Conservation (phyloP, 2,888 invertebrate genomes). For the Strigamia maritima region DNA sequence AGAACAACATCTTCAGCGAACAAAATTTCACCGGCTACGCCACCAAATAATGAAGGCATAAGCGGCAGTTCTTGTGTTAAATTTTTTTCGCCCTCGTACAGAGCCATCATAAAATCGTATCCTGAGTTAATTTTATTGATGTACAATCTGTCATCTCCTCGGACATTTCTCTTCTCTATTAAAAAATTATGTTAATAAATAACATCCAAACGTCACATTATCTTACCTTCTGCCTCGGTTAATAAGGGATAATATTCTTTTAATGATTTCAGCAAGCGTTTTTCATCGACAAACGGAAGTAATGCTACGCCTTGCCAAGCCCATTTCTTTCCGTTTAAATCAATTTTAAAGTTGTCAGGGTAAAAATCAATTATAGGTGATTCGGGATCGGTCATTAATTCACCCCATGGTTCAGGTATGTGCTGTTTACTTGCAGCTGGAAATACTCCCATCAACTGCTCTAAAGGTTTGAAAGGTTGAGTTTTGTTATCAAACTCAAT, state of each 20-base stretch:
- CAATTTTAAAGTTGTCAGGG: constrained; percentile 90
- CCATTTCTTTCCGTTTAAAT: constrained; percentile 98
- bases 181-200: background rate
- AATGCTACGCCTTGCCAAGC: constrained; percentile 97
- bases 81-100: constrained; percentile 60
- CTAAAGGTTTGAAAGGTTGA: constrained; percentile 90
- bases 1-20: constrained; percentile 67
- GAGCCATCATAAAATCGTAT: constrained; percentile 65
- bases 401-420: constrained; percentile 89
- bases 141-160: constrained; percentile 88
- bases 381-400: constrained; percentile 84
- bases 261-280: constrained; percentile 74
- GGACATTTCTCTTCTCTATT: constrained; percentile 71
- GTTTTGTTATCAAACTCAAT: constrained; percentile 85
- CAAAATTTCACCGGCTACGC: constrained; percentile 77
- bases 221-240: constrained; percentile 75
- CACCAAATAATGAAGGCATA: constrained; percentile 67
- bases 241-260: constrained; percentile 74
- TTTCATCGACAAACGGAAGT: constrained; percentile 95
- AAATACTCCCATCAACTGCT: constrained; percentile 99
- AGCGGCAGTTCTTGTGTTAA: constrained; percentile 56
- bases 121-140: constrained; percentile 68
- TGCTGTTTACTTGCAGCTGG: constrained; percentile 94
- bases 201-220: background rate
- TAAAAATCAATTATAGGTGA: constrained; percentile 98